Conservation (phyloP, 2,113 vertebrate species). For the Sceloporus tristichus region DNA sequence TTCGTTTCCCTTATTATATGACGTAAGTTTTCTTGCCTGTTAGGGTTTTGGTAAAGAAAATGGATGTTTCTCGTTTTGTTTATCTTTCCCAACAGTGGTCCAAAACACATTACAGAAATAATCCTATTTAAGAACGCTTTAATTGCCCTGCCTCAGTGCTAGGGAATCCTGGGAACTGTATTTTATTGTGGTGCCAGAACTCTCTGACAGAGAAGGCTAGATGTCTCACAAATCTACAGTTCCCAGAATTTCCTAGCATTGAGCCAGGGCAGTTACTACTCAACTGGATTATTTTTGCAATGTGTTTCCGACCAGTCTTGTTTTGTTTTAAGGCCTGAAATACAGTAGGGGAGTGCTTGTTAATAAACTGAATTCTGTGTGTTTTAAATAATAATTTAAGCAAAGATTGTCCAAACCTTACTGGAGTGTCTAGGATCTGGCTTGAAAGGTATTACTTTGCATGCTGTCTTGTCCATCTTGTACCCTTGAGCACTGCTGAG, state of each 20-base stretch:
- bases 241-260: too few species aligned
- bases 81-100: background rate
- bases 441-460: constrained; percentile 68
- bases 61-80: background rate
- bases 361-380: background rate
- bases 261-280: too few species aligned
- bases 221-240: too few species aligned
- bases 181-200: too few species aligned
- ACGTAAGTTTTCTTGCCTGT: background rate
- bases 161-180: too few species aligned
- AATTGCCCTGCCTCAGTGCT: too few species aligned
- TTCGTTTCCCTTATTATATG: constrained; percentile 26
- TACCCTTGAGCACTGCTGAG: constrained; percentile 60
- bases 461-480: constrained; percentile 72
- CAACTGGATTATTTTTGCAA: too few species aligned
- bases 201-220: too few species aligned
- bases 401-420: constrained; percentile 22
- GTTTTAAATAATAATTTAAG: constrained; percentile 3
- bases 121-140: too few species aligned
- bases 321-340: background rate
- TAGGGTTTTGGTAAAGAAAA: background rate
- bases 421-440: constrained; percentile 18
- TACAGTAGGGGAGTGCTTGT: background rate
- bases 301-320: background rate
- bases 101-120: too few species aligned